Percentiles rank a stretch among this genome's conserved stretches.
phyloP scores from a whole-genome alignment of 2,888 invertebrate genomes.

The Mechanitis messenoides region DNA sequence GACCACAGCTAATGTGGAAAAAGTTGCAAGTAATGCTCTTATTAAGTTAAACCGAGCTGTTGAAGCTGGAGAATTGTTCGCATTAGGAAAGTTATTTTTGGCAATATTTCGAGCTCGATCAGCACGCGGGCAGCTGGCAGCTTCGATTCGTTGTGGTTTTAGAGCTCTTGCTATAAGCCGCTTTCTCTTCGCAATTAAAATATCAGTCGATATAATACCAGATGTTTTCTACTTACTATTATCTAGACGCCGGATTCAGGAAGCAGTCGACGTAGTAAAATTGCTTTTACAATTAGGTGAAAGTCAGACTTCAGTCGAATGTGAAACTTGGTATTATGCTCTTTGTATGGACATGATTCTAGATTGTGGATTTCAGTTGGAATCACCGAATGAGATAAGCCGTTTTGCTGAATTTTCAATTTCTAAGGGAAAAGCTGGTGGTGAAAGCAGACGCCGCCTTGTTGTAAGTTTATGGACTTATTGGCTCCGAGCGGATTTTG shows the following conservation, averaged over 20 bases:
- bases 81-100: conserved; percentile 63
- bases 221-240: conserved; percentile 63
- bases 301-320: conserved; percentile 42
- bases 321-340: conserved; percentile 75
- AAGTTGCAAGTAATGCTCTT: conserved; percentile 49
- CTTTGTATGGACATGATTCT: conserved; percentile 75
- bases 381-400: conserved; percentile 63
- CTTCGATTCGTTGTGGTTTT: conserved; percentile 59
- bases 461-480: conserved; percentile 63
- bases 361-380: conserved; percentile 75
- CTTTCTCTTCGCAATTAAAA: conserved; percentile 56
- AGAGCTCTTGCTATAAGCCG: conserved; percentile 60
- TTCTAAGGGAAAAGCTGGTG: conserved; percentile 41
- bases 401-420: conserved; percentile 56
- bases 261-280: conserved; percentile 66
- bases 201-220: conserved; percentile 63
- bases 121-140: conserved; percentile 49
- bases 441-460: conserved; percentile 50
- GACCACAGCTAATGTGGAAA: conserved; percentile 53
- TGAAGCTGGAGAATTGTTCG: conserved; percentile 60
- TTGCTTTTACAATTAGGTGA: conserved; percentile 47
- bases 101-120: conserved; percentile 61
- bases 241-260: conserved; percentile 61
- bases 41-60: conserved; percentile 48
- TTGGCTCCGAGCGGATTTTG: conserved; percentile 56